Base-by-base conservation (phyloP, 2,113 vertebrate species). In the Bujurquina vittata region DNA sequence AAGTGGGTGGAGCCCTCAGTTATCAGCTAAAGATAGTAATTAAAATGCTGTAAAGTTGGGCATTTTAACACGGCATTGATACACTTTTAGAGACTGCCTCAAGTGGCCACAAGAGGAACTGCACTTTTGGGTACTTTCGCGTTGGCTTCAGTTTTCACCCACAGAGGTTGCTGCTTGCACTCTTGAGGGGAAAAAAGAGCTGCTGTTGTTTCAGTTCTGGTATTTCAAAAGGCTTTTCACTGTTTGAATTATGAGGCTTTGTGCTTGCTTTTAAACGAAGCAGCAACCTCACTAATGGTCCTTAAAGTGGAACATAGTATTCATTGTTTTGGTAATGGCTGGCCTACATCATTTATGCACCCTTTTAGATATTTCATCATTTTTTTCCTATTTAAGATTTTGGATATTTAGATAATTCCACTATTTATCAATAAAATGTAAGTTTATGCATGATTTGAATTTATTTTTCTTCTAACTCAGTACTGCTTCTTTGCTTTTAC, bases 101-200 rank as follows among this genome's bases (percentile, higher is more conserved):
- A 72, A 8, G 46, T 72, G 46, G 26, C 52, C 46, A 72, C 14
- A 26, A 72, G 26, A 33, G 67, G 18, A 52, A 72, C 46, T 72
- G 46, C 46, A 72, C 46, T 54, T 72, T 49, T 14, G 46, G 26
- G 10, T 10, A 72, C 29, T 31, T 72, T 20, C 17, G 40, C 40
- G 49, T 69, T 69, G 63, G 63, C 63, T 69, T 69, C 49, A 69
- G 23, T 69, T 69, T 52, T 69, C 23, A 52, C 26, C 65, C 43
- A 29, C 43, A 49, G 65, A 69, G 9, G 10, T 31, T 17, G 23
- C 46, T 33, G 46, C 26, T 72, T 54, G 46, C 18, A 52, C 26
- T n/a, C 17, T 54, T 22, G 8, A 14, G 12, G 6, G 10, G 18
- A 72, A 54, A 26, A 72, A 54, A 29, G 18, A 72, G 29, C 26